These are phyloP conservation scores for Chiridota heheva DNA, from an alignment of 35 echinoderm and acorn worm genomes.

Conservation along the genomic window DNA sequence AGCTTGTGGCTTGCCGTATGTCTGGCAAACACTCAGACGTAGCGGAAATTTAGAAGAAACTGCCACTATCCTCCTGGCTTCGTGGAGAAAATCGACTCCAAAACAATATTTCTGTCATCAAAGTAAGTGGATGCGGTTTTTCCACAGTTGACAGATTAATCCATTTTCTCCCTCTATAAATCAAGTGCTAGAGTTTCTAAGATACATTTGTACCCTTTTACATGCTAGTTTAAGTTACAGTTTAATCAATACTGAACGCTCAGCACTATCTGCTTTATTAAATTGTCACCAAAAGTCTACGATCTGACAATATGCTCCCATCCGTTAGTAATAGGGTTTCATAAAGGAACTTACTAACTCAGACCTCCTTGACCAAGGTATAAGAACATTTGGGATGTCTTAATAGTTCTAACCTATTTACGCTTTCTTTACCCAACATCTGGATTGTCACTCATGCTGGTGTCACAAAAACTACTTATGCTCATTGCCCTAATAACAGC, in stretches of 20 bases:
- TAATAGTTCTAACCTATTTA: not conserved
- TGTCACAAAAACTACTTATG: no score
- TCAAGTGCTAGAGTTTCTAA: no score
- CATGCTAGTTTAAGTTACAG: no score
- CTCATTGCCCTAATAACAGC: no score
- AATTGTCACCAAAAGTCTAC: slow-evolving; percentile 7
- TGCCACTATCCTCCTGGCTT: slow-evolving; percentile 18
- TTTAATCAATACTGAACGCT: slow-evolving; percentile 23
- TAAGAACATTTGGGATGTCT: not conserved
- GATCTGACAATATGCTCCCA: not conserved
- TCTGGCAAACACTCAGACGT: not conserved
- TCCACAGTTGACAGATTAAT: no score
- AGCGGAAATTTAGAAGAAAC: not conserved
- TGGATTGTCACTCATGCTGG: no score
- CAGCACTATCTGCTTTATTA: not conserved
- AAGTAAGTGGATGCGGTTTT: no score
- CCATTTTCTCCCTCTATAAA: no score
- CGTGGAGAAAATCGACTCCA: slow-evolving; percentile 15
- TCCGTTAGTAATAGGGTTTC: not conserved
- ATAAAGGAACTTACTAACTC: not conserved
- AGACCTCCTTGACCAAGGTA: not conserved
- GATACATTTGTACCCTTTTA: no score
- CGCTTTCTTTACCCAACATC: not conserved
- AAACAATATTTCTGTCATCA: slow-evolving; percentile 28
- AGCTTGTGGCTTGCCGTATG: slow-evolving; percentile 19